Evolutionary conservation across 1,140 invertebrate species (phyloP).

Genomic region (Eriosoma lanigerum): DNA sequence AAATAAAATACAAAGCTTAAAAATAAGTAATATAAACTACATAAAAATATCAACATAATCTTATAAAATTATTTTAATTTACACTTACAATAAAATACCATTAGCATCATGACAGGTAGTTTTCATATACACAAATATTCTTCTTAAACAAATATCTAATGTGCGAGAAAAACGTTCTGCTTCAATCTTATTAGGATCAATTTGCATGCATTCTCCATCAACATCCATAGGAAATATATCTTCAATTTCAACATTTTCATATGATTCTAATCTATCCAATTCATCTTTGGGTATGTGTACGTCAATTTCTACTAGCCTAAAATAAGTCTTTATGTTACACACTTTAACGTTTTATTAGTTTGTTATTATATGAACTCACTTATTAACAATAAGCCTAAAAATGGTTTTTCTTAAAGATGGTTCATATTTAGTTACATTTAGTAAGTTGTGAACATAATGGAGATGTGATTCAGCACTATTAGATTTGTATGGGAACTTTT

Average conservation of each 20-base stretch:
- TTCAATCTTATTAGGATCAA: conserved; percentile 58
- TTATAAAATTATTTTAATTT: too few relatives aligned
- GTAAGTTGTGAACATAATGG: conserved; percentile 67
- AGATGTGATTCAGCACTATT: conserved; percentile 62
- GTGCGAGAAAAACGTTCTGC: conserved; percentile 60
- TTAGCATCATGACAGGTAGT: conserved; percentile 58
- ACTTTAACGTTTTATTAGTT: background rate
- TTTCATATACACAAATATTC: conserved; percentile 65
- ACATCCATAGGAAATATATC: conserved; percentile 62
- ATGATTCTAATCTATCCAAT: conserved; percentile 60
- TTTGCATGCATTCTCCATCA: conserved; percentile 57
- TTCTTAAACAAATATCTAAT: conserved; percentile 68
- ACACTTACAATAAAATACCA: conserved; percentile 54
- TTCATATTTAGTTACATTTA: conserved; percentile 68
- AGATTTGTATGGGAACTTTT: conserved; percentile 68
- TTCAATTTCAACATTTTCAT: conserved; percentile 58
- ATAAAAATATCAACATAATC: too few relatives aligned
- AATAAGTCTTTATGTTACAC: background rate
- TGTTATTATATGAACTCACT: conserved; percentile 59
- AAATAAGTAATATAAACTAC: too few relatives aligned
- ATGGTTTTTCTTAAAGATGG: conserved; percentile 64
- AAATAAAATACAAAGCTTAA: too few relatives aligned
- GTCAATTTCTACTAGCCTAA: conserved; percentile 61
- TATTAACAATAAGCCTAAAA: conserved; percentile 68
- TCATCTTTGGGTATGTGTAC: conserved; percentile 65